Conservation (phyloP, 2,113 vertebrate genomes). For the Halcyon senegalensis region DNA sequence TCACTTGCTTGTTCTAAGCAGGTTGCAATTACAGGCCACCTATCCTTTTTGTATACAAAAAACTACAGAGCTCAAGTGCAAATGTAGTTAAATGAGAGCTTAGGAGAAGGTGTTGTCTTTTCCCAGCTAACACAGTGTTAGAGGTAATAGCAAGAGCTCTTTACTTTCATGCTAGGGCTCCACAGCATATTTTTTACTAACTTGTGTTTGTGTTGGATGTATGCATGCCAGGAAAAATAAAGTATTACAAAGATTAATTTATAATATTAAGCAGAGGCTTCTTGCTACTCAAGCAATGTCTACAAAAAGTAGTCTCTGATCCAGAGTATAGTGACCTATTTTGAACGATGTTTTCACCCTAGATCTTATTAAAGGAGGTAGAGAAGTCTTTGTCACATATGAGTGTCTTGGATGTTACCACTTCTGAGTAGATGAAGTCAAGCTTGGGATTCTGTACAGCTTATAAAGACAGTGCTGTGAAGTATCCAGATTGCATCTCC, state of each 20-base stretch:
- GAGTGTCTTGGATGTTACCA: not conserved
- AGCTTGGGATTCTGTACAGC: not conserved
- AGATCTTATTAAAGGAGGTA: not conserved
- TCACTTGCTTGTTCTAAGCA: not conserved
- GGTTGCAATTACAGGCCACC: slow-evolving; percentile 15
- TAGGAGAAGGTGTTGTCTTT: not conserved
- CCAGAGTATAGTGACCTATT: not conserved
- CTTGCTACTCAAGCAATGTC: accelerated
- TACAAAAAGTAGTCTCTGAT: not conserved
- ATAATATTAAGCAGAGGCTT: not conserved
- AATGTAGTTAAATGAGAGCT: not conserved
- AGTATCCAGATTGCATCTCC: not conserved
- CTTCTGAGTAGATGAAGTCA: not conserved
- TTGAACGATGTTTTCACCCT: not conserved
- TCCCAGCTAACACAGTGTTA: not conserved
- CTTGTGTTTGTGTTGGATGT: not conserved
- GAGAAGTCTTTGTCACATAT: not conserved
- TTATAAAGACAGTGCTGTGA: not conserved
- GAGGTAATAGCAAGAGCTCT: not conserved
- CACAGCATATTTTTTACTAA: not conserved
- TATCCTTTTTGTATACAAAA: not conserved
- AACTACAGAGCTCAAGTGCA: not conserved
- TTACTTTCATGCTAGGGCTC: not conserved
- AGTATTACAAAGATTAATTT: not conserved
- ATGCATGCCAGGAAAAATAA: not conserved